Evolutionary conservation across 2,888 invertebrate species (phyloP), one percentile per base, ranked within the genome.

Genomic region (Leptopilina drosophilae): DNA sequence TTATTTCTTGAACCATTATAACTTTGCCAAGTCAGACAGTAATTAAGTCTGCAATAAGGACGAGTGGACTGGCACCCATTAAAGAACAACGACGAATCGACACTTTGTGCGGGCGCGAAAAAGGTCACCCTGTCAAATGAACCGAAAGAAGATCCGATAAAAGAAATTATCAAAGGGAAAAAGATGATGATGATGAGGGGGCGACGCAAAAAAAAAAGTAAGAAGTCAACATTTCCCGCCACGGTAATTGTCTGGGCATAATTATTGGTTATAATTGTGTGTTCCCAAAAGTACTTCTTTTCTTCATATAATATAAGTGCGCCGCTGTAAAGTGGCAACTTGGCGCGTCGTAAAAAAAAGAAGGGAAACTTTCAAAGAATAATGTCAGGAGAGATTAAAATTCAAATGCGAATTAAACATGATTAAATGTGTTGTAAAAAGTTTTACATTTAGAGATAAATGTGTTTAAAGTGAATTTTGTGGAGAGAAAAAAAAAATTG

Each of bases 11-110:
- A 88, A 88, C 89, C 91, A 91, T 91, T 91, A 91, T 91, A 91
- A 91, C 88, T 91, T 91, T 89, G 88, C 87, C 83, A 88, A 90
- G 90, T 89, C 88, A 90, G 90, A 88, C 89, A 90, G 91, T 91
- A 91, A 91, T 91, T 91, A 91, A 91, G 91, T 91, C 89, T 86
- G 90, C 90, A 91, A 90, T 91, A 90, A 91, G 88, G 89, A 90
- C 87, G 88, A 91, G 90, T 89, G 90, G 90, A 89, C 89, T 86
- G 88, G 87, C 86, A 87, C 85, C 91, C 90, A 91, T 91, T 91
- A 91, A 88, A 88, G 87, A 33, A 33, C 88, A 89, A 87, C 89
- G 89, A 89, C 87, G 88, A 86, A 89, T 91, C 91, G 90, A 89
- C 91, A 90, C 90, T 91, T 89, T 89, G 89, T 87, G 87, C 89